Evolutionary conservation across 2,113 vertebrate species (phyloP).

Genomic region (Eretmochelys imbricata): DNA sequence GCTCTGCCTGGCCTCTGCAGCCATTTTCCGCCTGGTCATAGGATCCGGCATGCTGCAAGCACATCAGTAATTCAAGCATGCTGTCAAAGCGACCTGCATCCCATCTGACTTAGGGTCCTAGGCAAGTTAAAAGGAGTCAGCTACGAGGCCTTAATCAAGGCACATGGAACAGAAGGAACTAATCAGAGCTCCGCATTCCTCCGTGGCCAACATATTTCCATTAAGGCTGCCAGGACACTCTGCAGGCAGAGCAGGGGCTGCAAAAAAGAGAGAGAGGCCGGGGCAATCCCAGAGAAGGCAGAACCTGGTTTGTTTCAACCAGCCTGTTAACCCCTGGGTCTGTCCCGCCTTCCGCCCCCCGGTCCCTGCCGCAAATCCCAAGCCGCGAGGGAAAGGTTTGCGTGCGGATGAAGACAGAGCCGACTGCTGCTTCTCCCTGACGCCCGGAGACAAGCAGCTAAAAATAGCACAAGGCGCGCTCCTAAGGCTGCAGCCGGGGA

Average conservation of each 20-base stretch:
- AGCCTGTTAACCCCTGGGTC: neutral
- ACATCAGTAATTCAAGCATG: neutral
- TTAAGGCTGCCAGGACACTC: neutral
- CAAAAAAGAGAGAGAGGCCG: neutral
- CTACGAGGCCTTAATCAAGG: neutral
- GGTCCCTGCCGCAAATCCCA: neutral
- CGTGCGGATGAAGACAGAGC: neutral
- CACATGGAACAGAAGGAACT: neutral
- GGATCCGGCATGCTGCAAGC: neutral
- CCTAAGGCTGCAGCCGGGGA: neutral
- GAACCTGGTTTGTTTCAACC: neutral
- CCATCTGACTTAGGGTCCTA: neutral
- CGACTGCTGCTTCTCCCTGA: neutral
- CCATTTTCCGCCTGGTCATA: neutral
- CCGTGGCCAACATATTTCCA: neutral
- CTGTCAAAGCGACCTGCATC: neutral
- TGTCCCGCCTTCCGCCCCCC: neutral
- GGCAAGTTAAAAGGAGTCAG: neutral
- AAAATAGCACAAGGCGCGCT: neutral
- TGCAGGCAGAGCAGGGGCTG: neutral
- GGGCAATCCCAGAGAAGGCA: neutral
- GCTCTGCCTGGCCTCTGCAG: neutral
- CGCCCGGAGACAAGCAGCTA: constrained; percentile 2
- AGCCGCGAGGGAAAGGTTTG: neutral
- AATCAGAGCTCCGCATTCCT: neutral